Evolutionary conservation across 2,888 invertebrate species (phyloP).

Genomic region (Lasioglossum villosulum): DNA sequence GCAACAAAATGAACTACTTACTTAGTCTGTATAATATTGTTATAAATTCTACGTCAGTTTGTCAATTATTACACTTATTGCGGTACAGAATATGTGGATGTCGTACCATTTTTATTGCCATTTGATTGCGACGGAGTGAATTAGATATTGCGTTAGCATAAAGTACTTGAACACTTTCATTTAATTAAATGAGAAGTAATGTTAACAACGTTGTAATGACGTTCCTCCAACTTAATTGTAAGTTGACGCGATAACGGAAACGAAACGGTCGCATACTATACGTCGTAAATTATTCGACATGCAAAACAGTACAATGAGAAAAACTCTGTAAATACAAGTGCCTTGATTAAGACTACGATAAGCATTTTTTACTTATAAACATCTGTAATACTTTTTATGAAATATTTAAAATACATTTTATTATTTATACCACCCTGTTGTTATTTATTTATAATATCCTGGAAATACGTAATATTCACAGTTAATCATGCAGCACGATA

Average conservation of each 20-base stretch:
- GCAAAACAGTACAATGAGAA: conserved; percentile 12
- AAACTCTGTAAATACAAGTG: conserved; percentile 76
- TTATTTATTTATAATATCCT: background rate
- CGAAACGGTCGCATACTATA: background rate
- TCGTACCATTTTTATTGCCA: conserved; percentile 19
- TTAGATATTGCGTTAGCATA: conserved; percentile 22
- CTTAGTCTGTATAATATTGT: conserved; percentile 48
- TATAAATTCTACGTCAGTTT: conserved; percentile 34
- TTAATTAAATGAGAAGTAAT: conserved; percentile 35
- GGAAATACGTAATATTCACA: background rate
- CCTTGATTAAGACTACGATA: conserved; percentile 70
- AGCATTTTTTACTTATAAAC: conserved; percentile 56
- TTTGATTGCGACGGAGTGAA: conserved; percentile 27
- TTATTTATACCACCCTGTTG: conserved; percentile 74
- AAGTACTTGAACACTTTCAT: conserved; percentile 48
- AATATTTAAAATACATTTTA: conserved; percentile 81
- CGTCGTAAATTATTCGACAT: conserved; percentile 41
- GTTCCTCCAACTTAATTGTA: conserved; percentile 13
- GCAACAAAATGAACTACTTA: conserved; percentile 10
- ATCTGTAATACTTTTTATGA: conserved; percentile 77
- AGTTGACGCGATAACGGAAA: conserved; percentile 9
- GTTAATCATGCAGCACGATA: background rate
- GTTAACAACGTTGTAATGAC: conserved; percentile 10
- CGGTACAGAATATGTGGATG: background rate
- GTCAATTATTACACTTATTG: conserved; percentile 27